A percentile compares a stretch with the other conserved stretches of the same genome.
These are phyloP conservation scores for Mola mola DNA, from an alignment of 2,113 vertebrate genomes.

Conservation along the genomic window DNA sequence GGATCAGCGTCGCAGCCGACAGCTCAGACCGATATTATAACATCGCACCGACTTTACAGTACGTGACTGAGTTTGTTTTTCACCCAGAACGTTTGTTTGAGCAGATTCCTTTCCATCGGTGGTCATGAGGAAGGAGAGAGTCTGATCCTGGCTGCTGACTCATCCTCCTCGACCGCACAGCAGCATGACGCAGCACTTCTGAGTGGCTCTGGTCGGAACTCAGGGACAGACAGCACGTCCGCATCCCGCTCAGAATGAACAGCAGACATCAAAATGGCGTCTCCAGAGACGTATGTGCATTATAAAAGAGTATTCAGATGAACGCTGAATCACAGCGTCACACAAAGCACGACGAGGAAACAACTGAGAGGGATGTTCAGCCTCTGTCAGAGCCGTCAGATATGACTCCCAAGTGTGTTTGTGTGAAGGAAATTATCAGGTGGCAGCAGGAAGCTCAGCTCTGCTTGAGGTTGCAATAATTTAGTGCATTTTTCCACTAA, in stretches of 20 bases:
- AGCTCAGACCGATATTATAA: too few relatives aligned
- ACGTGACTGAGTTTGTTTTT: too few relatives aligned
- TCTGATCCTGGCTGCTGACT: constrained; percentile 50
- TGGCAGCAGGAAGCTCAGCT: constrained; percentile 45
- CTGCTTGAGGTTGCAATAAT: constrained; percentile 44
- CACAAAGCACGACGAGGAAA: too few relatives aligned
- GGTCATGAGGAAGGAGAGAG: constrained; percentile 19
- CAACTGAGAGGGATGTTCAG: too few relatives aligned
- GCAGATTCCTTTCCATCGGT: not conserved
- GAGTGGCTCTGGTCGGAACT: constrained; percentile 35
- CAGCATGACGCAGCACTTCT: constrained; percentile 48
- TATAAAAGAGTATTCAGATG: constrained; percentile 3
- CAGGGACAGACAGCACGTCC: constrained; percentile 34
- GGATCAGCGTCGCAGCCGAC: too few relatives aligned
- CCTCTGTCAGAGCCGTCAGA: too few relatives aligned
- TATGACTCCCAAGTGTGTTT: too few relatives aligned
- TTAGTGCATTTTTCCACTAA: constrained; percentile 32
- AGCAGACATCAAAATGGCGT: constrained; percentile 9
- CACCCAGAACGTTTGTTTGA: not conserved
- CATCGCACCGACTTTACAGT: too few relatives aligned
- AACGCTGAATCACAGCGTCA: constrained; percentile 5
- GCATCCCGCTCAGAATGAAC: too few relatives aligned
- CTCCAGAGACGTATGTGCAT: not conserved
- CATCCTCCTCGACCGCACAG: constrained; percentile 33
- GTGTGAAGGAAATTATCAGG: constrained; percentile 51